Conservation (phyloP, 1,140 invertebrate species). For the Akabosia matsudoensis region DNA sequence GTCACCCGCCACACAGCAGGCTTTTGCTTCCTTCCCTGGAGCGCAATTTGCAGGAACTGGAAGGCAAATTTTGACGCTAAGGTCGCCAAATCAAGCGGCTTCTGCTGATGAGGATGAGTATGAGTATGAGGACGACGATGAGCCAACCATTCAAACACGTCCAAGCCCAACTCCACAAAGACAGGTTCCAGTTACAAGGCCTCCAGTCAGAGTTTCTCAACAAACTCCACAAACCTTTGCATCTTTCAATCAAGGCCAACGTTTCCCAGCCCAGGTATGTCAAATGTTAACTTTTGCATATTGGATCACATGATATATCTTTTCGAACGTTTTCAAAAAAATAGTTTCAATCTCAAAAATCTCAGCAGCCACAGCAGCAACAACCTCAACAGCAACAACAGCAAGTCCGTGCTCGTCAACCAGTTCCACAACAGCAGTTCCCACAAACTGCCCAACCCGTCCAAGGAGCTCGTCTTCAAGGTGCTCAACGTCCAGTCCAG, state of each 20-base stretch:
- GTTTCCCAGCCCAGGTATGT: background rate
- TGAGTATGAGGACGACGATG: slow-evolving; percentile 38
- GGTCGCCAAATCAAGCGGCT: background rate
- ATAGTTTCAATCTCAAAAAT: background rate
- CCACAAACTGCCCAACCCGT: background rate
- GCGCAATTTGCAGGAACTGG: background rate
- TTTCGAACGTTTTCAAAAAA: background rate
- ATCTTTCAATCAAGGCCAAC: background rate
- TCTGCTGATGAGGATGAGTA: slow-evolving; percentile 34
- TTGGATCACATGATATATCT: background rate
- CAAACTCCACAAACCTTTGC: background rate
- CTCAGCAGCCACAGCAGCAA: slow-evolving; percentile 1
- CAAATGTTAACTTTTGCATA: background rate
- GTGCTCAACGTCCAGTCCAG: background rate
- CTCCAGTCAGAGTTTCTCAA: background rate
- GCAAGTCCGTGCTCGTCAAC: background rate
- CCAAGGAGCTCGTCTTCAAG: background rate
- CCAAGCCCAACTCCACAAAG: background rate
- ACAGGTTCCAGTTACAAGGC: background rate
- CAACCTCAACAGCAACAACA: background rate
- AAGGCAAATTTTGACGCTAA: slow-evolving; percentile 17
- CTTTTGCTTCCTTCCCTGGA: slow-evolving; percentile 14
- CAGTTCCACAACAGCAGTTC: background rate
- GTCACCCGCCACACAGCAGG: slow-evolving; percentile 13
- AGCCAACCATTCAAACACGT: background rate